phyloP scores from a whole-genome alignment of 2,113 vertebrate genomes.

The Arenaria interpres region DNA sequence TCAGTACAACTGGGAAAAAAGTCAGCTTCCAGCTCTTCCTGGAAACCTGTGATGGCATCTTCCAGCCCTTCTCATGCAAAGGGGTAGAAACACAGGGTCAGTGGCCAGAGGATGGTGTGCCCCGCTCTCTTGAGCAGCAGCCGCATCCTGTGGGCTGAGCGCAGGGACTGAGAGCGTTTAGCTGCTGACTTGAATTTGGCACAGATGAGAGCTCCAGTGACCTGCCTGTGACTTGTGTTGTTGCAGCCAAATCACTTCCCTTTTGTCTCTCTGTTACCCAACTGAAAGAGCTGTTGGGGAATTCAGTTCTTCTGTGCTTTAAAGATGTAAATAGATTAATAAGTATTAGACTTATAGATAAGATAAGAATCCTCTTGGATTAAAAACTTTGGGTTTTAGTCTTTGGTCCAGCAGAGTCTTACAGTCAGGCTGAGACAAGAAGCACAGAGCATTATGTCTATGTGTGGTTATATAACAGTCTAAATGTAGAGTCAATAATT shows the following conservation, averaged over 20 bases:
- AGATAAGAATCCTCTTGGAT: background rate
- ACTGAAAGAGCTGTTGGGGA: background rate
- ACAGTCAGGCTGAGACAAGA: background rate
- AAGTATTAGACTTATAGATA: background rate
- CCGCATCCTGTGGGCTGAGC: background rate
- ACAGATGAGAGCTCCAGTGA: background rate
- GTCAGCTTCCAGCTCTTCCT: background rate
- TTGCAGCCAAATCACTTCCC: background rate
- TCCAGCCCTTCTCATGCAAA: background rate
- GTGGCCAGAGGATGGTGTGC: background rate
- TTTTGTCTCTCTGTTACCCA: background rate
- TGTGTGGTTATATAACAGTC: background rate
- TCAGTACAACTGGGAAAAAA: background rate
- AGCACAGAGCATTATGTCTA: background rate
- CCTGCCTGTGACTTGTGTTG: background rate
- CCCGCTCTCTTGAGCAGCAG: accelerated
- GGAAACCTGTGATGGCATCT: background rate
- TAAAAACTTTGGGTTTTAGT: background rate
- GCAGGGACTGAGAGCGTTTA: accelerated
- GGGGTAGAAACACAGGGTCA: background rate
- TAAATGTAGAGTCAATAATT: background rate
- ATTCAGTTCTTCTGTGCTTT: background rate
- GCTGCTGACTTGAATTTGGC: background rate
- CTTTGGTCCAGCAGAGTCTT: background rate
- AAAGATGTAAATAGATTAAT: background rate